Percentiles rank a stretch among this genome's conserved stretches.
Conservation (phyloP, 2,888 invertebrate genomes). For the Stratiomys singularior region DNA sequence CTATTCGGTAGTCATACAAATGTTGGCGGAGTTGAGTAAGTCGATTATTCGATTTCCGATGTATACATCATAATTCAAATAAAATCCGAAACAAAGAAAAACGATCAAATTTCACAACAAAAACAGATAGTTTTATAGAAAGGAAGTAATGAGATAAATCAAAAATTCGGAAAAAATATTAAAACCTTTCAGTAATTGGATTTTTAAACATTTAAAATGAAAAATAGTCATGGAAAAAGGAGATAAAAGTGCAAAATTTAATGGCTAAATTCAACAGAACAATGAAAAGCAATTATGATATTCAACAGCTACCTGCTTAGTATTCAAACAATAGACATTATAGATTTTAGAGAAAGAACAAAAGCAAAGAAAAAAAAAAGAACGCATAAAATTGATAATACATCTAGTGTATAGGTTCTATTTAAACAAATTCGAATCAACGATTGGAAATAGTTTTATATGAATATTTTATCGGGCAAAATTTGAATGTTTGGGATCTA, state of each 20-base stretch:
- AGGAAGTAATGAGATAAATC: not conserved
- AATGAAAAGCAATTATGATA: slow-evolving; percentile 30
- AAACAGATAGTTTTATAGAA: not conserved
- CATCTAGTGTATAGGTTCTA: not conserved
- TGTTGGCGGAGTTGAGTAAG: not conserved
- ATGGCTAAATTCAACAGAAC: not conserved
- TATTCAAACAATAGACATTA: slow-evolving; percentile 31
- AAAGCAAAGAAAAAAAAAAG: not conserved
- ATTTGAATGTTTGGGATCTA: not conserved
- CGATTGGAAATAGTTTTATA: slow-evolving; percentile 19
- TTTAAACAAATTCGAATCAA: slow-evolving; percentile 1
- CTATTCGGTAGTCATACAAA: slow-evolving; percentile 17
- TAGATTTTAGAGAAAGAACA: not conserved
- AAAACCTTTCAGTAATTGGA: not conserved
- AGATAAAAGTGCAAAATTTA: not conserved
- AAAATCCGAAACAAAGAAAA: too few relatives aligned
- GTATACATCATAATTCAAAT: too few relatives aligned
- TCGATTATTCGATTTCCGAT: not conserved
- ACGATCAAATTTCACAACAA: too few relatives aligned
- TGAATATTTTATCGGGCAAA: not conserved
- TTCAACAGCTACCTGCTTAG: slow-evolving; percentile 14
- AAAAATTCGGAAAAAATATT: too few relatives aligned
- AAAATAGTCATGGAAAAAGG: not conserved
- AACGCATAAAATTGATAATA: slow-evolving; percentile 1
- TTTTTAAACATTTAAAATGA: not conserved